These are phyloP conservation scores for Drosophila kepulauana DNA, from an alignment of 1,140 invertebrate species.

Conservation along the genomic window DNA sequence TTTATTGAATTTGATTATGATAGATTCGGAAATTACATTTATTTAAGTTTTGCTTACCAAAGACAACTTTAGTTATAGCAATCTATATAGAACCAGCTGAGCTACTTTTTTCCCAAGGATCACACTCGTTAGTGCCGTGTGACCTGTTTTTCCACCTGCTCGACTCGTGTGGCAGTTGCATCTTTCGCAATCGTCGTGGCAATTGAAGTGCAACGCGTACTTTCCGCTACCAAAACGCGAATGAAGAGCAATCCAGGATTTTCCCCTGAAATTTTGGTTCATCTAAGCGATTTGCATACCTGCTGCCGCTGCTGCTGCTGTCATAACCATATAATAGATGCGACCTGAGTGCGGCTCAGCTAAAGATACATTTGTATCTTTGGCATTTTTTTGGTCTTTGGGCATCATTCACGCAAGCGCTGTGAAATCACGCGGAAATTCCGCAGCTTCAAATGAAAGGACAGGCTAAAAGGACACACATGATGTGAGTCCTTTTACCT, in stretches of 20 bases:
- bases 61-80: too few relatives aligned
- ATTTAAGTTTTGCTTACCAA: too few relatives aligned
- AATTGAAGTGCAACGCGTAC: slow-evolving; percentile 48
- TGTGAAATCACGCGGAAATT: slow-evolving; percentile 76
- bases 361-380: slow-evolving; percentile 32
- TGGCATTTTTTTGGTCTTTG: slow-evolving; percentile 24
- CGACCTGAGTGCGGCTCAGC: background rate
- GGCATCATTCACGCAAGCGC: slow-evolving; percentile 73
- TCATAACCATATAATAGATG: slow-evolving; percentile 15
- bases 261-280: slow-evolving; percentile 70
- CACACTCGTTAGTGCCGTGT: background rate
- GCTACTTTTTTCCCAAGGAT: background rate
- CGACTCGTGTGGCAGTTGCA: slow-evolving; percentile 35
- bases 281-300: slow-evolving; percentile 75
- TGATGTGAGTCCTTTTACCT: slow-evolving; percentile 62
- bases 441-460: slow-evolving; percentile 72
- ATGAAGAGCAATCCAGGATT: slow-evolving; percentile 67
- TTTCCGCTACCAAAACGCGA: slow-evolving; percentile 70
- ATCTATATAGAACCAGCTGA: too few relatives aligned
- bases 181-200: slow-evolving; percentile 23
- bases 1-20: too few relatives aligned
- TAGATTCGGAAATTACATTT: too few relatives aligned
- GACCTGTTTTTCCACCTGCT: slow-evolving; percentile 61
- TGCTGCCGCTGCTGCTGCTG: slow-evolving; percentile 25
- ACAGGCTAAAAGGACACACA: slow-evolving; percentile 52